A percentile compares a stretch with the other conserved stretches of the same genome.
phyloP scores from a whole-genome alignment of 2,888 invertebrate genomes.

The Iselma pallidipennis region DNA sequence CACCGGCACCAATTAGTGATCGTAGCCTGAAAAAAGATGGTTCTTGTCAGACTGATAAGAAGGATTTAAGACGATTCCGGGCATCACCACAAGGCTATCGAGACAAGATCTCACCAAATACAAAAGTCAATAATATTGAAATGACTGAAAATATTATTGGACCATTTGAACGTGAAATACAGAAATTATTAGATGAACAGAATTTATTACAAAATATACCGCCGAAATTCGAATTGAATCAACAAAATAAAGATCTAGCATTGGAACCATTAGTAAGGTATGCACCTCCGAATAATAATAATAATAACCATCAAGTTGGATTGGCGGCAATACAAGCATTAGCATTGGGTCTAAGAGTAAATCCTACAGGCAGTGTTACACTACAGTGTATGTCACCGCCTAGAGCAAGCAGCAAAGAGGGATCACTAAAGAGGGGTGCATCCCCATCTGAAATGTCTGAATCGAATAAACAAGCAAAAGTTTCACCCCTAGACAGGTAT shows the following conservation, averaged over 20 bases:
- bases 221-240: slow-evolving; percentile 64
- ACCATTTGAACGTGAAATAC: slow-evolving; percentile 80
- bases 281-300: slow-evolving; percentile 22
- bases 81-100: slow-evolving; percentile 62
- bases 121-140: slow-evolving; percentile 61
- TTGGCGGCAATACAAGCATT: slow-evolving; percentile 78
- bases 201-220: slow-evolving; percentile 66
- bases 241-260: slow-evolving; percentile 65
- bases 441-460: slow-evolving; percentile 51
- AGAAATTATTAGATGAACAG: slow-evolving; percentile 76
- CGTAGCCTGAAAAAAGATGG: slow-evolving; percentile 65
- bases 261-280: slow-evolving; percentile 55
- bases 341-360: slow-evolving; percentile 58
- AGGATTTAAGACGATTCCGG: slow-evolving; percentile 60
- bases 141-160: slow-evolving; percentile 56
- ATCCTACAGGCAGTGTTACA: slow-evolving; percentile 53
- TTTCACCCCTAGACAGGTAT: slow-evolving; percentile 56
- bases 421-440: slow-evolving; percentile 55
- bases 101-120: slow-evolving; percentile 53
- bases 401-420: slow-evolving; percentile 59
- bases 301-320: slow-evolving; percentile 71
- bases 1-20: slow-evolving; percentile 55
- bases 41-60: slow-evolving; percentile 69
- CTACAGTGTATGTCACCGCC: slow-evolving; percentile 53
- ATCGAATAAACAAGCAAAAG: slow-evolving; percentile 54